These are phyloP conservation scores for Eulemur albifrons DNA, from an alignment of 2,797 vertebrate genomes.

Conservation along the genomic window DNA sequence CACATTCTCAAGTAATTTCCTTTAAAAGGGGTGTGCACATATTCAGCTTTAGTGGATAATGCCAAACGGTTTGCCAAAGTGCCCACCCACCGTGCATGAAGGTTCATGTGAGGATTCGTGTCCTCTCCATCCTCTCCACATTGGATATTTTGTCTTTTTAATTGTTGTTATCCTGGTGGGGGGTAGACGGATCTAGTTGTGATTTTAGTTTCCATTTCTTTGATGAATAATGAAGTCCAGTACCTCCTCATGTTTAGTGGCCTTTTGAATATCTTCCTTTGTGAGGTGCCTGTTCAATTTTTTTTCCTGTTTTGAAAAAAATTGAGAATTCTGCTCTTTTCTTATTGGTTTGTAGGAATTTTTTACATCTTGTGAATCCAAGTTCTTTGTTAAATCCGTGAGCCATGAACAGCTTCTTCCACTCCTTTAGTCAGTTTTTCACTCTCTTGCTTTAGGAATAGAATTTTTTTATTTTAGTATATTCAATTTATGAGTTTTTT, in stretches of 20 bases:
- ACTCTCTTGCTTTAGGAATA: not conserved
- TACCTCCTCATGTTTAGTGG: not conserved
- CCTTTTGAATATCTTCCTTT: not conserved
- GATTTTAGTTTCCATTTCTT: not conserved
- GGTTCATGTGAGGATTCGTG: not conserved
- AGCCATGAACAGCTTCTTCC: not conserved
- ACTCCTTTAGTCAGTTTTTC: not conserved
- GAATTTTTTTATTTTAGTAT: not conserved
- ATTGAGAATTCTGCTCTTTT: not conserved
- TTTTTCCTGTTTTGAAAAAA: not conserved
- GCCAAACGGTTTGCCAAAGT: not conserved
- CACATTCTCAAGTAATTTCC: not conserved
- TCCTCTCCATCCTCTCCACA: not conserved
- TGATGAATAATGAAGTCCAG: not conserved
- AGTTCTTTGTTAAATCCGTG: not conserved
- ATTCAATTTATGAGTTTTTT: not conserved
- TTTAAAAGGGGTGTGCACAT: not conserved
- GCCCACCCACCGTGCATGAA: fast-evolving
- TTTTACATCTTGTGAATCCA: not conserved
- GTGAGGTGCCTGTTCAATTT: not conserved
- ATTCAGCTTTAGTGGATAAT: not conserved
- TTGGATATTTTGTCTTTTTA: not conserved
- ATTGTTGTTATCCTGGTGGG: not conserved
- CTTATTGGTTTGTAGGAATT: not conserved
- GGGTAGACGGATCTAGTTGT: not conserved